These are phyloP conservation scores for Zosterops lateralis DNA, from an alignment of 2,113 vertebrate species.

Conservation along the genomic window DNA sequence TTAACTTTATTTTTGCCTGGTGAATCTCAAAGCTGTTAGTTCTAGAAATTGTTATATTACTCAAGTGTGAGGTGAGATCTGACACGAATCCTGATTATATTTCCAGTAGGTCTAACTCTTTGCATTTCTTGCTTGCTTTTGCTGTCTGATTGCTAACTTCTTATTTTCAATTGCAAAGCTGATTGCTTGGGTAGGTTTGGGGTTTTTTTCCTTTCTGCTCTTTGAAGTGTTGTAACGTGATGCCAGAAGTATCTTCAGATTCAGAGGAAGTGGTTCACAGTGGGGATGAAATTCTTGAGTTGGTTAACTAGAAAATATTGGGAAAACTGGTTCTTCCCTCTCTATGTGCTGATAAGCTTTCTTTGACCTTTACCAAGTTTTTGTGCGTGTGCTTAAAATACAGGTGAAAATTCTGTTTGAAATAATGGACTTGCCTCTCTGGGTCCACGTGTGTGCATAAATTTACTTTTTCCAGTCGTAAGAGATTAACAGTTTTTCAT, in stretches of 20 bases:
- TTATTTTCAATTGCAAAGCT: background rate
- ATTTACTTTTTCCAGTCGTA: background rate
- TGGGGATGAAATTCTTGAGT: conserved; percentile 69
- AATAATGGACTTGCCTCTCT: background rate
- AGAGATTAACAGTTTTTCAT: background rate
- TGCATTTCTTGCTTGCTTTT: background rate
- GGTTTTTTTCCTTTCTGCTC: background rate
- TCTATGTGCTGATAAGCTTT: background rate
- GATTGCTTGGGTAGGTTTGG: background rate
- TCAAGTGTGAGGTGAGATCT: background rate
- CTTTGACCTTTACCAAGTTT: background rate
- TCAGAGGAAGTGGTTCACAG: conserved; percentile 36
- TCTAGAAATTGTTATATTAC: background rate
- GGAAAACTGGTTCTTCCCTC: background rate
- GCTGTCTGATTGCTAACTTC: background rate
- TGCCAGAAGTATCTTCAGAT: conserved; percentile 27
- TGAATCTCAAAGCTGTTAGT: background rate
- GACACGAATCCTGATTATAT: background rate
- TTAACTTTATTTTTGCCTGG: background rate
- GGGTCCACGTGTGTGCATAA: background rate
- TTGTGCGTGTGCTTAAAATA: background rate
- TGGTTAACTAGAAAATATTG: background rate
- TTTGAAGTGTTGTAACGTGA: conserved; percentile 70
- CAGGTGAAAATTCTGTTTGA: background rate
- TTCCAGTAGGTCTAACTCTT: background rate